Base-by-base conservation (phyloP, 1,140 invertebrate genomes). In the Drosophila varians region DNA sequence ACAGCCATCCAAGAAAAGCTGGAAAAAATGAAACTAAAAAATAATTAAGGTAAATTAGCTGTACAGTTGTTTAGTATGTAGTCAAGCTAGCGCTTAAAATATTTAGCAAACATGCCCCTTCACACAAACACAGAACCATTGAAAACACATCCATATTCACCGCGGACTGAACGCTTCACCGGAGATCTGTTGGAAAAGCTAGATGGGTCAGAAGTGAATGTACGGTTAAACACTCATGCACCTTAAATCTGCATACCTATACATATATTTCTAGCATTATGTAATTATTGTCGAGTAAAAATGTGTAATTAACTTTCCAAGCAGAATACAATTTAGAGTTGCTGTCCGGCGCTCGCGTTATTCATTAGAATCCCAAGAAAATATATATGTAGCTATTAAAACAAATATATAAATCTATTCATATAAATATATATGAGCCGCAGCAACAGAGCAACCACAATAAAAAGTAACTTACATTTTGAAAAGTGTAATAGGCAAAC, bases 41-140 rank as follows among this genome's bases (percentile, higher is more conserved):
- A 53, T 75, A 84, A 84, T 80, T 88, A 87, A 82, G 82, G 51
- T 87, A 74, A 82, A 82, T 87, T 87, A 87, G 82, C 54, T 87
- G 82, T 87, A 87, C 82, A 87, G 77, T 77, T 87, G 53, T 62
- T 74, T 77, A 87, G 82, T 74, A 68, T 68, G 58, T 82, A 83
- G 69, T 64, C 71, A 77, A 87, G 60, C 83, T 87, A 87, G 74
- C 53, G 69, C 82, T 82, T 84, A 74, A 71, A 86, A 74, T 54
- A 79, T 82, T 70, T 87, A 82, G 64, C 66, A 82, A 74, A 64
- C 76, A 61, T 62, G 57, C 14, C 53, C 65, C 23, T 42, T 51
- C 71, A 58, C 58, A 65, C 36, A 47, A 8, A 56, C 56, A 61
- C 19, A 55, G 28, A 58, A 31, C 26, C 40, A 65, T n/a, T 46